Evolutionary conservation across 1,140 invertebrate genomes (phyloP), one percentile per base, ranked within the genome.

Genomic region (Asbolus verrucosus): DNA sequence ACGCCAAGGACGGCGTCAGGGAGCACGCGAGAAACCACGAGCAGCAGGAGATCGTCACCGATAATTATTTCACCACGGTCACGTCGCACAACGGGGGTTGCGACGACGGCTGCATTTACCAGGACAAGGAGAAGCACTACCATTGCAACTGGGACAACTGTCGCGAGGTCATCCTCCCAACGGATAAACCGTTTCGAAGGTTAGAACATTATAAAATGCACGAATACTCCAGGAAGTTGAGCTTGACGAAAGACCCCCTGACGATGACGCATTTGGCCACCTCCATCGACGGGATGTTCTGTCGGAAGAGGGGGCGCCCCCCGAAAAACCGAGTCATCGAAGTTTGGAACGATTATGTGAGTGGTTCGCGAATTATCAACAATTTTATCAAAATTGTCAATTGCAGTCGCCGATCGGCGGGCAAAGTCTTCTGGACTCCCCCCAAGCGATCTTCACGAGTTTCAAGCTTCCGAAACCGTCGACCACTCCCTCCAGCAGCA

Each of bases 261-360:
- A 86, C 84, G 65, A 86, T 87, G 74, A 88, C 90, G 0, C 89
- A 91, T 74, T 81, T 90, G 11, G 85, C 88, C 1, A 93, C 90
- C 18, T 92, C 91, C 16, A 87, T 94, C 39, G 93, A 95, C 79
- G 91, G 92, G 9, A 92, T 94, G 88, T 96, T 96, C 78, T 92
- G 94, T 80, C 85, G 94, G 69, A 97, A 97, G 78, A 84, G 95
- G 19, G 95, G 95, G 66, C 85, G 95, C 61, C 95, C 95, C 13
- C 95, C 94, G 8, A 97, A 97, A 82, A 96, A 96, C 80, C 85
- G 94, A 1, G 89, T 96, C 9, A 94, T 97, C 46, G 94, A 96
- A 85, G 92, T 94, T 59, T 94, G 92, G 90, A 91, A 90, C 71
- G 91, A 92, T 73, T 90, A 89, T 81, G 88, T 90, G 85, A 88